Conservation (phyloP, 2,797 vertebrate species). For the Sebastiscus tertius region DNA sequence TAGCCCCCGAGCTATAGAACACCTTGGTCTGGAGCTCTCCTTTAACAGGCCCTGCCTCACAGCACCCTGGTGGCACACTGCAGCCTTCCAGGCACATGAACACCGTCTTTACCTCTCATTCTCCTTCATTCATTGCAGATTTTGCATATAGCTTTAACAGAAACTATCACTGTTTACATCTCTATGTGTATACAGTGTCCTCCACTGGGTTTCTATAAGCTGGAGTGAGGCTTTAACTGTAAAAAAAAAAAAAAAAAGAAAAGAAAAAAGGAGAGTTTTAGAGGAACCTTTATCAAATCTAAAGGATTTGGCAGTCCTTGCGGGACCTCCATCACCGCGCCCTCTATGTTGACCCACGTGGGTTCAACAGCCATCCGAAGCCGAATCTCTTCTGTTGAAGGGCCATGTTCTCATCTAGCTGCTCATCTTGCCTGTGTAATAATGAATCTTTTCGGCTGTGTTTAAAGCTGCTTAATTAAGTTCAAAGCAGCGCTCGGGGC, state of each 20-base stretch:
- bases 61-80: slow-evolving; percentile 65
- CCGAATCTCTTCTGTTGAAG: slow-evolving; percentile 50
- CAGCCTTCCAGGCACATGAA: slow-evolving; percentile 52
- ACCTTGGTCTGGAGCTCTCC: slow-evolving; percentile 83
- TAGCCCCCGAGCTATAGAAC: slow-evolving; percentile 83
- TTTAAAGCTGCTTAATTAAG: slow-evolving; percentile 88
- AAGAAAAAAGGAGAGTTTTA: neutral
- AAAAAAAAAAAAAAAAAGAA: neutral
- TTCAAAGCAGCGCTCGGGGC: slow-evolving; percentile 83
- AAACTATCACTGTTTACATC: slow-evolving; percentile 2
- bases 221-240: neutral
- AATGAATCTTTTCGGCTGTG: slow-evolving; percentile 84
- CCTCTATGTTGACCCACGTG: slow-evolving; percentile 50
- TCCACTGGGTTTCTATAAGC: neutral
- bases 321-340: slow-evolving; percentile 23
- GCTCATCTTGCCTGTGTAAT: slow-evolving; percentile 79
- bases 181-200: neutral
- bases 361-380: slow-evolving; percentile 62
- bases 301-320: slow-evolving; percentile 48
- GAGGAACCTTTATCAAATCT: slow-evolving; percentile 36
- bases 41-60: slow-evolving; percentile 74
- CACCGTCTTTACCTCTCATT: slow-evolving; percentile 37
- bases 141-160: neutral
- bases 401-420: slow-evolving; percentile 67
- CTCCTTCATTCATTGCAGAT: neutral